These are phyloP conservation scores for Tokudaia muenninki DNA, from an alignment of 2,797 vertebrate species.

Conservation along the genomic window DNA sequence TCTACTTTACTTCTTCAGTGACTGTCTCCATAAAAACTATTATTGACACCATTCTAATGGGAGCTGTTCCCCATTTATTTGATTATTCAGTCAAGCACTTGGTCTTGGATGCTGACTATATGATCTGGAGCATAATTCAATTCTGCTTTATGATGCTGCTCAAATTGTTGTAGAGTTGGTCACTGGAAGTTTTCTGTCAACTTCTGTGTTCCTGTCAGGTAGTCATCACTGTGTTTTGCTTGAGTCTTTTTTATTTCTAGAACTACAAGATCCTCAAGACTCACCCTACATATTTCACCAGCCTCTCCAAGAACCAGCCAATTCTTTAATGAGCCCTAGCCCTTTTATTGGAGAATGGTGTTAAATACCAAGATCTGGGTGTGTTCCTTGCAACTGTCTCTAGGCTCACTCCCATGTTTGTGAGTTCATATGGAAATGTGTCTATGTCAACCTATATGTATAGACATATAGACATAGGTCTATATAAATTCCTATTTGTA, in stretches of 20 bases:
- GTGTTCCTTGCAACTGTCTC: background rate
- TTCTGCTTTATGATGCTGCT: background rate
- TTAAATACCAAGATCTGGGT: background rate
- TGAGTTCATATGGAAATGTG: background rate
- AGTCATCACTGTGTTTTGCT: background rate
- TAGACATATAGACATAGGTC: background rate
- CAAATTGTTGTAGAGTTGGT: background rate
- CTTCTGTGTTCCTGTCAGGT: background rate
- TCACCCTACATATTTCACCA: background rate
- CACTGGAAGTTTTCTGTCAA: background rate
- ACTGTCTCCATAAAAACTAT: background rate
- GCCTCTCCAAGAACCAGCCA: background rate
- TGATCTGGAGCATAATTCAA: background rate
- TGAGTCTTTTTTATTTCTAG: background rate
- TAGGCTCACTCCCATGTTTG: background rate
- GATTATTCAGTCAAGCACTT: background rate
- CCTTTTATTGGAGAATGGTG: background rate
- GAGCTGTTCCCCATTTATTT: background rate
- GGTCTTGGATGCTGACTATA: background rate
- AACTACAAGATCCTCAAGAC: background rate
- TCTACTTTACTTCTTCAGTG: background rate
- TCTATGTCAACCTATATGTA: background rate
- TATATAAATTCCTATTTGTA: background rate
- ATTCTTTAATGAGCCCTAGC: background rate
- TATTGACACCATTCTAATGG: background rate